Evolutionary conservation across 2,113 vertebrate genomes (phyloP), one percentile per base, ranked within the genome.

Genomic region (Hyperoodon ampullatus): DNA sequence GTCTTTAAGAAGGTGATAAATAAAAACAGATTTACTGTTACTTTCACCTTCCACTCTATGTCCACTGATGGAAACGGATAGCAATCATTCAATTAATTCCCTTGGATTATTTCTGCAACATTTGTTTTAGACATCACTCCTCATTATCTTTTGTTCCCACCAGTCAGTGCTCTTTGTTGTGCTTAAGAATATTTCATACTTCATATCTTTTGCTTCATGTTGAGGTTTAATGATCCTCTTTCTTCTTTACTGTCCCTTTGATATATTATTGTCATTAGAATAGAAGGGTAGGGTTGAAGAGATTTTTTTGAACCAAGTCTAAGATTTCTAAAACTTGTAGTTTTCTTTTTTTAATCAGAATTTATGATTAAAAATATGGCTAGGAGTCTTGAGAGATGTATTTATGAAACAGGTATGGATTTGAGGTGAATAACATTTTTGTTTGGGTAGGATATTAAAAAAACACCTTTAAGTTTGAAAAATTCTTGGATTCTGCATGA

Each of bases 221-320:
- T 42, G 7, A 93, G 14, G 14, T 89, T 95, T 97, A 95, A 92
- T 82, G 53, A 88, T 71, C 55, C 53, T 30, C 8, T 95, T 95
- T 94, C 44, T 63, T 66, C 63, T 91, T 94, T 74, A n/a, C 82
- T 95, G 42, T 70, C 72, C 14, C 4, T 95, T 95, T 86, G 72
- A 95, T 88, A 60, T 60, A 89, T 92, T 75, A 75, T 85, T 93
- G 83, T 92, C 58, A 93, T 95, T 93, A 95, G 21, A 77, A n/a
- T 55, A 47, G 44, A 93, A 93, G 33, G 77, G n/a, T 7, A 93
- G 60, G 8, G 44, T 88, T 63, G 44, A 88, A 82, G 5, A 74
- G 5, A 86, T 77, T 80, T 71, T 92, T 95, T 65, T 90, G n/a
- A 89, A 68, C 44, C 21, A 93, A 88, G 16, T 28, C 13, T 60